Conservation (phyloP, 2,113 vertebrate species). For the Cynocephalus volans region DNA sequence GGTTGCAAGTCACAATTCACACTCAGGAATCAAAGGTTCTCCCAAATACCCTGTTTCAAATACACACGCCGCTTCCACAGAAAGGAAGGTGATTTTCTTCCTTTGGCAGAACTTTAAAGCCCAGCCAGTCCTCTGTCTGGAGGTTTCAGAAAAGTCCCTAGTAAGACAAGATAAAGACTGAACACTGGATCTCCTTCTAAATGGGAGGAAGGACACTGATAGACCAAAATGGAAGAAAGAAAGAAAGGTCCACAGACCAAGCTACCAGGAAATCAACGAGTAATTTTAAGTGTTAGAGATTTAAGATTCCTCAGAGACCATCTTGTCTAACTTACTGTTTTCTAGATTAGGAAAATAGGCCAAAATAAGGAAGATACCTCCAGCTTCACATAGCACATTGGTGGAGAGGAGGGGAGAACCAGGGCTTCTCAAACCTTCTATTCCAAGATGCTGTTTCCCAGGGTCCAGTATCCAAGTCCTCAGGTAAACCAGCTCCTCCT, state of each 20-base stretch:
- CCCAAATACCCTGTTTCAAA: background rate
- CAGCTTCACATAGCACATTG: background rate
- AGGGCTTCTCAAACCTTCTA: background rate
- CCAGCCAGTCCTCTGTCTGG: background rate
- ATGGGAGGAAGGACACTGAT: background rate
- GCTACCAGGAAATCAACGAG: background rate
- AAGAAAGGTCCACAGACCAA: background rate
- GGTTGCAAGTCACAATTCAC: slow-evolving; percentile 35
- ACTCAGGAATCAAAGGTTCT: slow-evolving; percentile 31
- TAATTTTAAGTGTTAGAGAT: slow-evolving; percentile 50
- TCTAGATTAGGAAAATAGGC: background rate
- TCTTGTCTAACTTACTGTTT: background rate
- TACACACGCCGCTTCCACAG: background rate
- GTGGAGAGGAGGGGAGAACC: background rate
- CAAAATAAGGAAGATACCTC: background rate
- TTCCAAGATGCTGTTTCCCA: background rate
- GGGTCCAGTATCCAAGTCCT: background rate
- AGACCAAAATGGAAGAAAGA: background rate
- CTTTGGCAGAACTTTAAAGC: slow-evolving; percentile 29
- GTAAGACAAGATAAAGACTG: background rate
- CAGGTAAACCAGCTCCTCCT: background rate
- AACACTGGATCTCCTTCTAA: background rate
- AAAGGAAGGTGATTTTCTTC: slow-evolving; percentile 35
- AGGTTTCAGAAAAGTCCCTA: background rate
- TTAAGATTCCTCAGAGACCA: background rate